Evolutionary conservation across 1,140 invertebrate genomes (phyloP).

Genomic region (Parapsyche elsis): DNA sequence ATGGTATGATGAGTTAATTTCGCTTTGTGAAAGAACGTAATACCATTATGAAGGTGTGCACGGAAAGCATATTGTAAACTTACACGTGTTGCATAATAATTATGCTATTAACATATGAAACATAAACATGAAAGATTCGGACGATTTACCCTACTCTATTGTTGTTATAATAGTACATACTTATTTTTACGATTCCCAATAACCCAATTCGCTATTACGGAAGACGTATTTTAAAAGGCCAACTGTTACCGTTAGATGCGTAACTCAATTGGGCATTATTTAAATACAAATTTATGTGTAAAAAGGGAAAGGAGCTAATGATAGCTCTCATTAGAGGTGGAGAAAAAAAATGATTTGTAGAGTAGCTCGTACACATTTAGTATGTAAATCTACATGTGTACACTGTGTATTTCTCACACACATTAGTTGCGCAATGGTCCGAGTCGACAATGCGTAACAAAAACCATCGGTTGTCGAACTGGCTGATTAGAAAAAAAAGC

Average conservation of each 20-base stretch:
- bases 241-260: not conserved
- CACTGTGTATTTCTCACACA: not conserved
- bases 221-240: no score
- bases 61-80: no score
- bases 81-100: no score
- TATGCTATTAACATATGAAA: no score
- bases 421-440: slow-evolving; percentile 12
- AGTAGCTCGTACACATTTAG: not conserved
- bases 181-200: no score
- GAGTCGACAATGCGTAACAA: slow-evolving; percentile 11
- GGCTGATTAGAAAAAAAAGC: no score
- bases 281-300: slow-evolving; percentile 3
- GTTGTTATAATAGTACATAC: no score
- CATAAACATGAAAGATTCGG: no score
- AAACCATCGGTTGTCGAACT: no score
- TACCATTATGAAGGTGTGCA: not conserved
- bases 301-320: slow-evolving; percentile 26
- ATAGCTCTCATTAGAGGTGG: slow-evolving; percentile 2
- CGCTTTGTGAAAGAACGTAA: not conserved
- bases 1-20: slow-evolving; percentile 14
- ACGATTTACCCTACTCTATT: no score
- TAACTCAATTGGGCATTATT: not conserved
- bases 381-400: not conserved
- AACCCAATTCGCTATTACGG: no score
- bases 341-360: slow-evolving; percentile 13